Conservation (phyloP, 30 jellyfish, hydroid and myxozoan genomes). For the Rhopilema esculentum region DNA sequence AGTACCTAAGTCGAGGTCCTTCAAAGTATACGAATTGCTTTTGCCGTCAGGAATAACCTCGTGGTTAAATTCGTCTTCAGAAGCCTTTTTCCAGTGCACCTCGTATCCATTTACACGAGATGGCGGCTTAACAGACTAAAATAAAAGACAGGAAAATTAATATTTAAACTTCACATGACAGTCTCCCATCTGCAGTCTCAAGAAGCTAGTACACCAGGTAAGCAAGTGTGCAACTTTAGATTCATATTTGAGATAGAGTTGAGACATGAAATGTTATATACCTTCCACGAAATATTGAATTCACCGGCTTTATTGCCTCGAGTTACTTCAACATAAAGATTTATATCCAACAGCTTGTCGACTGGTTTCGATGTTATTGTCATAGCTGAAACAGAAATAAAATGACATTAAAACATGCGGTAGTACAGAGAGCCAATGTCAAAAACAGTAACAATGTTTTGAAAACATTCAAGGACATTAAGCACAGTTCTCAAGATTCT, state of each 20-base stretch:
- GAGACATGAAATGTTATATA: too few species aligned
- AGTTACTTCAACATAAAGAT: constrained; percentile 7
- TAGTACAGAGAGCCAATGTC: background rate
- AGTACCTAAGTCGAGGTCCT: constrained; percentile 73
- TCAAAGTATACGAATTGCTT: constrained; percentile 36
- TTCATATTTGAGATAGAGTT: too few species aligned
- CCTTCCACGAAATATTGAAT: constrained; percentile 61
- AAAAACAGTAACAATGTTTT: too few species aligned
- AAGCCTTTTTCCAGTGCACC: constrained; percentile 66
- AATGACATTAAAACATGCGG: background rate
- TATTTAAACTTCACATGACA: too few species aligned
- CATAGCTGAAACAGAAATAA: background rate
- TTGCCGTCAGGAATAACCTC: constrained; percentile 16
- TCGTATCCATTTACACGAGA: constrained; percentile 79
- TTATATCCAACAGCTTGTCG: constrained; percentile 61
- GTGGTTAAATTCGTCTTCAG: constrained; percentile 35
- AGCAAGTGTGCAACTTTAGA: too few species aligned
- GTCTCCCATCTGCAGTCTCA: too few species aligned
- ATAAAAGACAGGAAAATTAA: too few species aligned
- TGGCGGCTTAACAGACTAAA: constrained; percentile 78
- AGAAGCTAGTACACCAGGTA: too few species aligned
- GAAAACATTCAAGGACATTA: too few species aligned
- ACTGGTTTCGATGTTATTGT: constrained; percentile 45
- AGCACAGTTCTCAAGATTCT: too few species aligned
- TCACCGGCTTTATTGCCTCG: constrained; percentile 22